Percentiles rank a stretch among this genome's conserved stretches.
These are phyloP conservation scores for Incurvaria masculella DNA, from an alignment of 2,888 invertebrate species.

Conservation along the genomic window DNA sequence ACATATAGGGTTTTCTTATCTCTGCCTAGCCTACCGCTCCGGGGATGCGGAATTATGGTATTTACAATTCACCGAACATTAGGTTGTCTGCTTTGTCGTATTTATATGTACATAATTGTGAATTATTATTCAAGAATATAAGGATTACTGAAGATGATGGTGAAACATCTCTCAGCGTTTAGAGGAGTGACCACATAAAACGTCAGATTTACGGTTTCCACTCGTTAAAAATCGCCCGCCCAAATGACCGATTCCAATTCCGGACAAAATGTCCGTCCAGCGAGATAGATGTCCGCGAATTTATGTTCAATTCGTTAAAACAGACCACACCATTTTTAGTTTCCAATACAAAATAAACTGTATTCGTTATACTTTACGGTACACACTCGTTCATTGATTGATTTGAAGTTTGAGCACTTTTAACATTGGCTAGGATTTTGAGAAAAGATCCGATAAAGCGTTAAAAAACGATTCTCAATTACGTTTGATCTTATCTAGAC, in stretches of 20 bases:
- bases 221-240: conserved; percentile 28
- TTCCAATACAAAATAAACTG: conserved; percentile 19
- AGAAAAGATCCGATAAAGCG: conserved; percentile 45
- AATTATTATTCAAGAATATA: no score
- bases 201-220: neutral
- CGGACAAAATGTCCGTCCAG: conserved; percentile 48
- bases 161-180: neutral
- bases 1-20: no score
- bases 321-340: no score
- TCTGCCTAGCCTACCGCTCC: no score
- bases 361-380: conserved; percentile 17
- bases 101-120: no score
- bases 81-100: no score
- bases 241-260: conserved; percentile 45
- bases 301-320: conserved; percentile 2
- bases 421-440: conserved; percentile 22
- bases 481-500: conserved; percentile 36
- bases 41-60: no score
- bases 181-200: neutral
- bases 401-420: conserved; percentile 26
- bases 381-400: conserved; percentile 16
- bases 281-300: conserved; percentile 44
- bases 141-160: no score
- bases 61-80: no score
- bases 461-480: conserved; percentile 52